Evolutionary conservation across 1,140 invertebrate genomes (phyloP).

Genomic region (Whitmania pigra): DNA sequence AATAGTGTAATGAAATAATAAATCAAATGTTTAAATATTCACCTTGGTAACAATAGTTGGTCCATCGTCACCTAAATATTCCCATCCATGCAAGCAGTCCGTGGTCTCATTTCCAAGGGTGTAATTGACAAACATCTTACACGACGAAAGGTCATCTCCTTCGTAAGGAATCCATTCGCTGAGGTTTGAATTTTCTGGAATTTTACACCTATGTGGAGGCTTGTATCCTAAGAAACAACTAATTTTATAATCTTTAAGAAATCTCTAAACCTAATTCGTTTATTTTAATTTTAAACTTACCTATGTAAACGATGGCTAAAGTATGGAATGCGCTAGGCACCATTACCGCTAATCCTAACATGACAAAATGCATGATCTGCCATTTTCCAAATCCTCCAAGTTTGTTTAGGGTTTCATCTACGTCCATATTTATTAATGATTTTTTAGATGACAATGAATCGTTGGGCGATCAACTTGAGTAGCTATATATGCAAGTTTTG

Average conservation of each 20-base stretch:
- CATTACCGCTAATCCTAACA: constrained; percentile 27
- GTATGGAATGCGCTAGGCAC: constrained; percentile 26
- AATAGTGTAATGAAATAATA: too few species aligned
- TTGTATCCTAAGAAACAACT: background rate
- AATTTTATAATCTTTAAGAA: background rate
- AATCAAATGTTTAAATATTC: background rate
- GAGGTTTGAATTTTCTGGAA: background rate
- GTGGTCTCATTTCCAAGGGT: constrained; percentile 10
- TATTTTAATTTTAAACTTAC: constrained; percentile 15
- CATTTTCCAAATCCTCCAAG: constrained; percentile 10
- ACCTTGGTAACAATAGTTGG: constrained; percentile 21
- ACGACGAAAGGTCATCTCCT: constrained; percentile 5
- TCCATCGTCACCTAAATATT: constrained; percentile 21
- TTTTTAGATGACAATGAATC: too few species aligned
- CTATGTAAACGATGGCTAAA: constrained; percentile 28
- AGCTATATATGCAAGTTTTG: too few species aligned
- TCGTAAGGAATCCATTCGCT: constrained; percentile 14
- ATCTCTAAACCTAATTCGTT: background rate
- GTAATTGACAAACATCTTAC: constrained; percentile 17
- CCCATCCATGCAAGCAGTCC: constrained; percentile 18
- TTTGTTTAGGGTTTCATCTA: background rate
- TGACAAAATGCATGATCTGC: constrained; percentile 23
- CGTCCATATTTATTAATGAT: background rate
- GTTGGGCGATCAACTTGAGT: too few species aligned
- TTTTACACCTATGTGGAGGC: constrained; percentile 2